phyloP scores from a whole-genome alignment of 2,888 invertebrate genomes.

The Diadegma fenestrale region DNA sequence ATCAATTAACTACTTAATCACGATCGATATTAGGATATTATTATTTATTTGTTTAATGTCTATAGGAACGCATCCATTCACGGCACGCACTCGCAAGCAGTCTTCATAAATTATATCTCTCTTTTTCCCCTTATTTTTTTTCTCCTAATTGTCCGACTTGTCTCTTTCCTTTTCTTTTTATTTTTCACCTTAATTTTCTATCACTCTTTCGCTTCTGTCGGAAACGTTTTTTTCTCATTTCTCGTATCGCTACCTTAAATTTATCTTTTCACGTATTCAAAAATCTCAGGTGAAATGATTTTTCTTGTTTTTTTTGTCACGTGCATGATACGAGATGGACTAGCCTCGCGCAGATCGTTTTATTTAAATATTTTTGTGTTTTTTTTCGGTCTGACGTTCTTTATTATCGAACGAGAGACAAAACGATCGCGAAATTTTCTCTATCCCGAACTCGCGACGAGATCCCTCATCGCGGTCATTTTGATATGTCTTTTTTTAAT shows the following conservation, averaged over 20 bases:
- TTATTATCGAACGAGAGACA: constrained; percentile 27
- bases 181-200: constrained; percentile 33
- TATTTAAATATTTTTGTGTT: constrained; percentile 38
- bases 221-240: constrained; percentile 20
- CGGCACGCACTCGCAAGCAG: constrained; percentile 82
- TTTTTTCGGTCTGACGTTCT: constrained; percentile 45
- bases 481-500: constrained; percentile 85
- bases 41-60: constrained; percentile 69
- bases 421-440: constrained; percentile 68
- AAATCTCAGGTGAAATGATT: constrained; percentile 54
- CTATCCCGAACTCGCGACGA: constrained; percentile 53
- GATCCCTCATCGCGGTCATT: constrained; percentile 45
- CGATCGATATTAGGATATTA: constrained; percentile 77
- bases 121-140: constrained; percentile 50
- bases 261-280: constrained; percentile 43
- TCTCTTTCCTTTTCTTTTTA: constrained; percentile 48
- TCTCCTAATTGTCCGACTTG: constrained; percentile 39
- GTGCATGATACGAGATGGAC: constrained; percentile 53
- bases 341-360: constrained; percentile 52
- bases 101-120: constrained; percentile 83
- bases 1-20: constrained; percentile 77
- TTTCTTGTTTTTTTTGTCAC: constrained; percentile 33
- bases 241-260: constrained; percentile 37
- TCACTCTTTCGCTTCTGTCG: constrained; percentile 38
- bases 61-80: constrained; percentile 81